Evolutionary conservation across 2,797 vertebrate genomes (phyloP), one percentile per base, ranked within the genome.

Genomic region (Oophaga sylvatica): DNA sequence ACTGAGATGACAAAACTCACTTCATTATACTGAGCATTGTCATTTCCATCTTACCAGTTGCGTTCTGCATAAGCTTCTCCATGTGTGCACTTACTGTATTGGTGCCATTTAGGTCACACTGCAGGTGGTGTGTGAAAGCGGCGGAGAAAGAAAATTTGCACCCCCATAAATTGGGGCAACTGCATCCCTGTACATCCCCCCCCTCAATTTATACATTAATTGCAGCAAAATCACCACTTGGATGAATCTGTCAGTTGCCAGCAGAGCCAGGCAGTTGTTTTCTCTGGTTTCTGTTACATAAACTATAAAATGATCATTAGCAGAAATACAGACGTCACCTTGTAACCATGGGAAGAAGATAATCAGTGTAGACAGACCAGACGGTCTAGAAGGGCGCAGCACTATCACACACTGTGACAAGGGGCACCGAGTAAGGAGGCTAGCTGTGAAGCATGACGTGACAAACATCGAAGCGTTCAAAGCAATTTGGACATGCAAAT

Each of bases 321-420:
- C 53, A 75, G 82, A 29, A 75, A 84, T 62, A 45, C 57, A 81
- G 57, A 75, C 7, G 41, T 85, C 73, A 63, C 59, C 83, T 65
- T 77, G 35, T 85, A 85, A 63, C 59, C 83, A 85, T 41, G n/a
- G 31, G 26, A 63, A 45, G 53, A 81, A n/a, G 35, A 81, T 81
- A 81, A 65, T 9, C 57, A 65, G 73, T 68, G 29, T 17, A 11
- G 53, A n/a, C 65, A 70, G 81, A 57, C n/a, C 12, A 82, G 62
- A 29, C 41, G 48, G 79, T 31, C 60, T 45, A 56, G 81, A 83
- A 83, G 53, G 56, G 35, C 70, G 60, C 31, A 63, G 57, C 35
- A 48, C 41, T 71, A 75, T 45, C 20, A 84, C 82, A 84, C 16
- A 9, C 31, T n/a, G 62, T 5, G 56, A 84, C 62, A 62, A 75